Base-by-base conservation (phyloP, 2,888 invertebrate genomes). In the Philereme vetulata region DNA sequence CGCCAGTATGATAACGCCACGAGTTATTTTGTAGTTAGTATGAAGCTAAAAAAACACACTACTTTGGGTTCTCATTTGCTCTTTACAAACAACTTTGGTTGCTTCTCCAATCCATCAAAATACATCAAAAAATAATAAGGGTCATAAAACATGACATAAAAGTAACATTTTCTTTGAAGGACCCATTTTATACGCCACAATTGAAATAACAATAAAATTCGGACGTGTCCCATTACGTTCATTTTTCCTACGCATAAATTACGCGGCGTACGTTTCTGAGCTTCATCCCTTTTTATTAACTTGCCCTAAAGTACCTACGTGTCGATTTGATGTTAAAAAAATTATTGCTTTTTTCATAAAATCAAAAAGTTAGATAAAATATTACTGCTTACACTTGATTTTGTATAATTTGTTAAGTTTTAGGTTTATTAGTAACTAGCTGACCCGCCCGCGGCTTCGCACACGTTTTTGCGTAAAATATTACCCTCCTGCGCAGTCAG, bases 231-330 rank as follows among this genome's bases (percentile, higher is more conserved):
- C 70, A 66, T 71, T 69, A 74, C 72, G 72, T 78, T 80, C 79
- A 78, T 79, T 81, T 83, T 78, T 78, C 73, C 71, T 71, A 66
- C 70, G 75, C 78, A 84, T 85, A 84, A 81, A 84, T 83, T 84
- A 80, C 77, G 71, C 67, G 66, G 60, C 55, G 67, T 73, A 79
- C 64, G 72, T 71, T 75, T 69, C 71, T 76, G 75, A 77, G 76
- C 75, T 76, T 63, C 65, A 71, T 72, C 74, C 74, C 71, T 76
- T 75, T 77, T 65, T 55, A 59, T 52, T 56, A 56, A 52, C 45
- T 50, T 50, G 10, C 43, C 38, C 45, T 55, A 51, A 52, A 57
- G 51, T 35, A n/a, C n/a, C n/a, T 38, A 11, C 11, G 11, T 35
- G 10, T 50, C 2, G 1, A 21, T 21, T 21, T 21, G 1, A 21